Percentiles rank a stretch among this genome's conserved stretches.
phyloP scores from a whole-genome alignment of 2,888 invertebrate species.

The Dilophus febrilis region DNA sequence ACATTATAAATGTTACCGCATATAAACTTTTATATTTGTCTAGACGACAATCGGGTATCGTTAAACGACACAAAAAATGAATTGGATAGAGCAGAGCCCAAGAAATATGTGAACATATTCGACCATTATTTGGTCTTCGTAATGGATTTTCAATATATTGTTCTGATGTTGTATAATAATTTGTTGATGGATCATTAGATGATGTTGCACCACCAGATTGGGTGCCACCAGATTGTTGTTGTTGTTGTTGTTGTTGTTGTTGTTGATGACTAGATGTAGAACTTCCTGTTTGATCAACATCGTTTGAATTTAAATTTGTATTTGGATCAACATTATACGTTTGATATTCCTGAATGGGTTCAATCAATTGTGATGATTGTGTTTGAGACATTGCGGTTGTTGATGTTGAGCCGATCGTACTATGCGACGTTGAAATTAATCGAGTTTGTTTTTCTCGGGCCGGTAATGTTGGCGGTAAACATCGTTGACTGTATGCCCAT shows the following conservation, averaged over 20 bases:
- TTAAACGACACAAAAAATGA: constrained; percentile 66
- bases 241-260: constrained; percentile 28
- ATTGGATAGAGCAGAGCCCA: constrained; percentile 69
- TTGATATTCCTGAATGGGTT: constrained; percentile 8
- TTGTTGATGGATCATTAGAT: constrained; percentile 63
- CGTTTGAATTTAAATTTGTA: constrained; percentile 39
- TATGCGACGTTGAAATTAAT: constrained; percentile 42
- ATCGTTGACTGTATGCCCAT: constrained; percentile 64
- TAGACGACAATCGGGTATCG: constrained; percentile 81
- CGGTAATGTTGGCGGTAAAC: constrained; percentile 62
- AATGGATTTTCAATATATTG: constrained; percentile 54
- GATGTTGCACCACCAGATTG: constrained; percentile 26
- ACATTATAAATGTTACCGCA: constrained; percentile 76
- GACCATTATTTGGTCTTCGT: constrained; percentile 47
- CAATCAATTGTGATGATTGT: constrained; percentile 10
- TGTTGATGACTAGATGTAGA: constrained; percentile 9
- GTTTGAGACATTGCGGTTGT: constrained; percentile 10
- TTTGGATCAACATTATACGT: constrained; percentile 30
- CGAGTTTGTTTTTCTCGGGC: constrained; percentile 47
- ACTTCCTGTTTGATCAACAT: constrained; percentile 9
- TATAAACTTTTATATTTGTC: constrained; percentile 71
- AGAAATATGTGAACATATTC: constrained; percentile 40
- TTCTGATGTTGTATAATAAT: constrained; percentile 60
- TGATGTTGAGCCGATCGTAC: constrained; percentile 17
- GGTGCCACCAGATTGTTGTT: constrained; percentile 22